Evolutionary conservation across 2,113 vertebrate species (phyloP), one percentile per base, ranked within the genome.

Genomic region (Chaetops frenatus): DNA sequence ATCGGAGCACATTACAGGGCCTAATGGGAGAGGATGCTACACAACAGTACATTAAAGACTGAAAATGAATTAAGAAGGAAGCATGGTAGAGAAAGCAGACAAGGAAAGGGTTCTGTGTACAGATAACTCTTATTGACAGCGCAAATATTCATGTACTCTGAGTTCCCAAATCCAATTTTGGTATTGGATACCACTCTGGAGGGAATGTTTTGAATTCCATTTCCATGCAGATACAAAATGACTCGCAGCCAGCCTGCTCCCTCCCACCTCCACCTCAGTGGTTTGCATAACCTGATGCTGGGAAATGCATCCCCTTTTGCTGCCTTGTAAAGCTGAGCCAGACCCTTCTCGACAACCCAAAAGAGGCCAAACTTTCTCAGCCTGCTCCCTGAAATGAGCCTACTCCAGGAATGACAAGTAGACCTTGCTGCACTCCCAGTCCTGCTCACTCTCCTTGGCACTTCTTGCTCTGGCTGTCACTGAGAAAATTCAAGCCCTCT

Each of bases 41-140:
- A 98, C 98, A 98, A 98, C 98, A 98, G 98, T 98, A 98, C 98
- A 98, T 98, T 98, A 98, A 98, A 98, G 97, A 96, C 97, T 66
- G 98, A 98, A 98, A 98, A 98, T 98, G 98, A 98, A 98, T 98
- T 98, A 98, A 98, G 98, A 98, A 97, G 96, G 98, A 98, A 97
- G 91, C 88, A 94, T 92, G 94, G 97, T 97, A 97, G 96, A 98
- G 98, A 98, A 97, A 97, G 97, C 97, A 97, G 96, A 97, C 97
- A 97, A 97, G 96, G 91, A 91, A 84, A 97, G 97, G 97, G 94
- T 78, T 97, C 91, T 94, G 96, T 98, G 73, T 97, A 97, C 95
- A 98, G 97, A 98, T 98, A 98, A 98, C 95, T 98, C 97, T 98
- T 98, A 97, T 95, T 98, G 98, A 98, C 97, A 98, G 96, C 93